Percentiles rank a stretch among this genome's conserved stretches.
These are phyloP conservation scores for Odontamblyopus lacepedii DNA, from an alignment of 2,797 vertebrate genomes.

Conservation along the genomic window DNA sequence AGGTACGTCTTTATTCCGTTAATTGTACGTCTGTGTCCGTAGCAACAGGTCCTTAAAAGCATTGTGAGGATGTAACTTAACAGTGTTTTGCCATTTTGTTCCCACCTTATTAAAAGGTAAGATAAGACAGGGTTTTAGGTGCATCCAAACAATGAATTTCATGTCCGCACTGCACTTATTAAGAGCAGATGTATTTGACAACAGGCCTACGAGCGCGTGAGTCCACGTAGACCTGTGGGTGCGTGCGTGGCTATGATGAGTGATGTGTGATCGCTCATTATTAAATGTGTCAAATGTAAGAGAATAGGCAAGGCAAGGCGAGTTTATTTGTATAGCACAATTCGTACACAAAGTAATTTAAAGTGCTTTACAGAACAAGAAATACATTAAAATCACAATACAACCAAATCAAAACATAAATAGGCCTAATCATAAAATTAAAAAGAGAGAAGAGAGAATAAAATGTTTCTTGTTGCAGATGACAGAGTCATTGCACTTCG, in stretches of 20 bases:
- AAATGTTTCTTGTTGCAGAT: slow-evolving; percentile 43
- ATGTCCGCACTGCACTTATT: not conserved
- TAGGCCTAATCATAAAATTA: no score
- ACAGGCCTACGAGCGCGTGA: not conserved
- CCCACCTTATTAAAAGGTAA: not conserved
- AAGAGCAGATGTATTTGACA: slow-evolving; percentile 5
- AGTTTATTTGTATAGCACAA: no score
- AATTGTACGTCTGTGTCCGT: slow-evolving; percentile 31
- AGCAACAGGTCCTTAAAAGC: slow-evolving; percentile 27
- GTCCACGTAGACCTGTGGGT: not conserved
- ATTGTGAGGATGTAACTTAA: not conserved
- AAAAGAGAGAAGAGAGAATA: no score
- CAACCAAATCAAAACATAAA: no score
- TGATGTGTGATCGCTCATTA: not conserved
- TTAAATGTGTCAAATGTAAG: no score
- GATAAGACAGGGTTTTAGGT: not conserved
- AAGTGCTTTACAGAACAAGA: no score
- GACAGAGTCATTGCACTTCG: slow-evolving; percentile 56
- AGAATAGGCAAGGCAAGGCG: no score
- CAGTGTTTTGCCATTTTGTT: not conserved
- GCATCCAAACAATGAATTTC: not conserved
- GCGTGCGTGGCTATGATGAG: not conserved
- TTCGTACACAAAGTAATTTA: no score
- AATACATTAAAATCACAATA: no score
- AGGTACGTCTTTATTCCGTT: not conserved